phyloP scores from a whole-genome alignment of 2,888 invertebrate species.

The Ectemnius lituratus region DNA sequence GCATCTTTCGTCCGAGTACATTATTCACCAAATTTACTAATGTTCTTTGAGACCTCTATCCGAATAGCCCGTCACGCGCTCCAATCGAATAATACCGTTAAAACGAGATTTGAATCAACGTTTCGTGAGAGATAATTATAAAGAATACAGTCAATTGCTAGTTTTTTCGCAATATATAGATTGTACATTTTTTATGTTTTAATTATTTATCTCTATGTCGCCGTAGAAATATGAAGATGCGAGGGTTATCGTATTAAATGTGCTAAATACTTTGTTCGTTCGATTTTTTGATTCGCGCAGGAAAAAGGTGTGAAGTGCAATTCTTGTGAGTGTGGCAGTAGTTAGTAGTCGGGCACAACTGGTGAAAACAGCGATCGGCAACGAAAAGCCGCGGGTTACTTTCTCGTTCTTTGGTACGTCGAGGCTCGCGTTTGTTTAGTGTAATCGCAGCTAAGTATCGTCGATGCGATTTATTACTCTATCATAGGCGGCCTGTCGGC shows the following conservation, averaged over 20 bases:
- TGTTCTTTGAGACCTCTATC: slow-evolving; percentile 27
- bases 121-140: no score
- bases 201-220: no score
- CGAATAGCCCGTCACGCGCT: no score
- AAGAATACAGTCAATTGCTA: no score
- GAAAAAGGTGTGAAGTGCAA: slow-evolving; percentile 4
- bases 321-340: slow-evolving; percentile 1
- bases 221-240: no score
- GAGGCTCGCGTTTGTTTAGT: slow-evolving; percentile 25
- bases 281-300: neutral
- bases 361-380: slow-evolving; percentile 22
- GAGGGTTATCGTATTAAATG: no score
- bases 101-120: no score
- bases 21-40: slow-evolving; percentile 54
- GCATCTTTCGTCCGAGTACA: slow-evolving; percentile 48
- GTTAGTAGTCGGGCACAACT: neutral
- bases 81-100: no score
- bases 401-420: slow-evolving; percentile 35
- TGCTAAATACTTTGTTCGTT: no score
- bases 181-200: no score
- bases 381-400: slow-evolving; percentile 33
- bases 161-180: no score
- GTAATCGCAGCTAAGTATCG: slow-evolving; percentile 33
- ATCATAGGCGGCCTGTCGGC: slow-evolving; percentile 9
- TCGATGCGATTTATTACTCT: slow-evolving; percentile 38